Evolutionary conservation across 92 coral and sea anemone genomes (phyloP), one percentile per base, ranked within the genome.

Genomic region (Porites evermanni): DNA sequence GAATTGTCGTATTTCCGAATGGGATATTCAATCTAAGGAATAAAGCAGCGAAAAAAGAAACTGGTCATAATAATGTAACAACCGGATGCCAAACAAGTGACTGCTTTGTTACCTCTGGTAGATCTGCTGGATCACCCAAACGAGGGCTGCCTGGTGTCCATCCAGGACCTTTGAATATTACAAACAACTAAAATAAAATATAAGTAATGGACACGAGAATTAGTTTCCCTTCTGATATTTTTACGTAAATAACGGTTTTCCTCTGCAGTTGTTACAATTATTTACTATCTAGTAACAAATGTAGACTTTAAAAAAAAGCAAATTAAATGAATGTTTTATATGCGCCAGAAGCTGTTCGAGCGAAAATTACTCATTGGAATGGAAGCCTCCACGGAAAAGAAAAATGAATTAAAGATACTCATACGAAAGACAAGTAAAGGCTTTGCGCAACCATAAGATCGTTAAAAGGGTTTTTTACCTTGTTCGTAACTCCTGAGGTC

Each of bases 121-220:
- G 74, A 72, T 96, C 98, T 16, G 88, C 96, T 14, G 95, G 98
- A 86, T 96, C 93, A 72, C 98, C 98, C 72, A 96, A 94, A 32
- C 98, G 95, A 67, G 95, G 96, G 51, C 74, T 83, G 5, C 98
- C 98, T 8, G 98, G 98, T 16, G 90, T 75, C 98, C 98, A 96
- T 32, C 98, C 95, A 3, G 98, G 98, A 6, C 98, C 98, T 85
- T 96, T 96, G 64, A 94, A 68, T 74, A 96, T 53, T 73, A 96
- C 98, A 52, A 83, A 93, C 23, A 96, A 53, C 98, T 96, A 76
- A 1, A 79, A 38, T 61, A 23, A 54, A 77, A 21, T 10, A 18
- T 29, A 32, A 51, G 38, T 12, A 70, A 64, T 52, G 19, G 18
- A 13, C 23, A 53, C 19, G 53, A 72, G 23, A n/a, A 29, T 17